A percentile compares a stretch with the other conserved stretches of the same genome.
These are phyloP conservation scores for Pantelozetes paolii DNA, from an alignment of 2,888 invertebrate species.

Conservation along the genomic window DNA sequence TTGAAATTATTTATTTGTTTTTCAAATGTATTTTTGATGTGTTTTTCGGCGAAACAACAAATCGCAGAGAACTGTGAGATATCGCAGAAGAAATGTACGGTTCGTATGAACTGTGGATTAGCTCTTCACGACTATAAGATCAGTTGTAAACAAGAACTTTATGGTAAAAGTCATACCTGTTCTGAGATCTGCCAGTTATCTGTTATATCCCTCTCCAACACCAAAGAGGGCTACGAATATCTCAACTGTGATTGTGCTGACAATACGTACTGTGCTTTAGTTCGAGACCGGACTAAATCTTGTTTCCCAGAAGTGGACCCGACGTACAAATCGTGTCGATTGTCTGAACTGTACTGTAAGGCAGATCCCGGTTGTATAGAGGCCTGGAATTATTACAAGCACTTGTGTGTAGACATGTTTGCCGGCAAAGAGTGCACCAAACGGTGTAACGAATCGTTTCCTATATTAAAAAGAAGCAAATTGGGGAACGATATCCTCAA, in stretches of 20 bases:
- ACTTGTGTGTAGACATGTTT: slow-evolving; percentile 15
- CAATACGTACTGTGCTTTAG: slow-evolving; percentile 36
- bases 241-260: slow-evolving; percentile 42
- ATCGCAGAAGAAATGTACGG: slow-evolving; percentile 34
- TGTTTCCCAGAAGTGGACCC: slow-evolving; percentile 33
- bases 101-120: slow-evolving; percentile 40
- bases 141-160: slow-evolving; percentile 39
- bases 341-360: slow-evolving; percentile 32
- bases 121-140: slow-evolving; percentile 41
- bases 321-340: background rate
- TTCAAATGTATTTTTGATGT: background rate
- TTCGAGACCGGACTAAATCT: slow-evolving; percentile 28
- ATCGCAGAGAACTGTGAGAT: slow-evolving; percentile 30
- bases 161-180: slow-evolving; percentile 33
- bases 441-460: slow-evolving; percentile 38
- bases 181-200: slow-evolving; percentile 41
- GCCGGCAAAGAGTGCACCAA: slow-evolving; percentile 36
- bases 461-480: slow-evolving; percentile 26
- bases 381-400: slow-evolving; percentile 38
- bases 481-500: slow-evolving; percentile 13
- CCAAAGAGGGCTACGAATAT: slow-evolving; percentile 40
- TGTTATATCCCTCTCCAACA: slow-evolving; percentile 33
- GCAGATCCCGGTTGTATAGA: slow-evolving; percentile 27
- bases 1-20: slow-evolving; percentile 7
- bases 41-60: background rate